These are phyloP conservation scores for Cyrtonyx montezumae DNA, from an alignment of 2,113 vertebrate species.

Conservation along the genomic window DNA sequence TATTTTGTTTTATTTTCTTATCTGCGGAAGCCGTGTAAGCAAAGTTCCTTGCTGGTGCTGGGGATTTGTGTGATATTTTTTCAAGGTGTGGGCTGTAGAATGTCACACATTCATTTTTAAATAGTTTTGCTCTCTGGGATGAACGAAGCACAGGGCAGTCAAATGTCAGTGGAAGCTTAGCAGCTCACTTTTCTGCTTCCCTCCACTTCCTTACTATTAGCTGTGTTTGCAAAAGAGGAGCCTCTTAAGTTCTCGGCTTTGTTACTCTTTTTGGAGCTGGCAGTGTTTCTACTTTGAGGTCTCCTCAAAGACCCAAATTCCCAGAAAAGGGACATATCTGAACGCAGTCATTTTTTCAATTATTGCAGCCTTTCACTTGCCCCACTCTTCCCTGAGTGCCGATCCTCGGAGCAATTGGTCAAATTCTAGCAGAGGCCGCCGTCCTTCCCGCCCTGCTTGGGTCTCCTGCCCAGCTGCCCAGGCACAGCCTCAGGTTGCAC, in stretches of 20 bases:
- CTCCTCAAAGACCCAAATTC: neutral
- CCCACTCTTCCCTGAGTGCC: neutral
- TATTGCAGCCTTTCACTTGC: neutral
- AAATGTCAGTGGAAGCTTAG: slow-evolving; percentile 73
- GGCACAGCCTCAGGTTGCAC: neutral
- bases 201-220: slow-evolving; percentile 1
- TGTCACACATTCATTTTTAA: slow-evolving; percentile 83
- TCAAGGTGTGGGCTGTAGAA: slow-evolving; percentile 73
- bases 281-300: neutral
- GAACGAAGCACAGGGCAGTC: slow-evolving; percentile 70
- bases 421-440: neutral
- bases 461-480: neutral
- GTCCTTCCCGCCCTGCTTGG: neutral
- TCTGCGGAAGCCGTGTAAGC: slow-evolving; percentile 24
- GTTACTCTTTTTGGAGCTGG: slow-evolving; percentile 13
- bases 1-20: slow-evolving; percentile 70
- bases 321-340: neutral
- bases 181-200: slow-evolving; percentile 40
- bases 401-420: neutral
- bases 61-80: slow-evolving; percentile 69
- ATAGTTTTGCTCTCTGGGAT: slow-evolving; percentile 68
- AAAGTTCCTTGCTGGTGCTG: slow-evolving; percentile 35
- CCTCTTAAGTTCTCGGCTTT: neutral
- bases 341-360: neutral
- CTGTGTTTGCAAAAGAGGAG: slow-evolving; percentile 47